These are phyloP conservation scores for Zaprionus bogoriensis DNA, from an alignment of 2,888 invertebrate species.

Conservation along the genomic window DNA sequence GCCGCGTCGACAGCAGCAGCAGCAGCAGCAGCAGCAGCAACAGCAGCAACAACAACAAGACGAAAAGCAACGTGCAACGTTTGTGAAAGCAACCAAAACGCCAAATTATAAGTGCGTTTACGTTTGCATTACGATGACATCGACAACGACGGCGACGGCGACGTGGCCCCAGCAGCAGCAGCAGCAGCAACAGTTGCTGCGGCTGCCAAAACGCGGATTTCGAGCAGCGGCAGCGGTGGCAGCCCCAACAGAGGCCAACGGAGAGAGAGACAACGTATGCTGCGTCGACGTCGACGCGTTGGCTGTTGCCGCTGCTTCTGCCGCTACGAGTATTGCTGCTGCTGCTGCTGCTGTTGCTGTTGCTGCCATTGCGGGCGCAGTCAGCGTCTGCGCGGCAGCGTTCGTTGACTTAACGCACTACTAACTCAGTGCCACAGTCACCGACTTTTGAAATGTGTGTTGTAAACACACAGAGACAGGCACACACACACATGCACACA, in stretches of 20 bases:
- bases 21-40: conserved; percentile 14
- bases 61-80: conserved; percentile 60
- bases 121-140: conserved; percentile 63
- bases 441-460: conserved; percentile 79
- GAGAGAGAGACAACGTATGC: conserved; percentile 4
- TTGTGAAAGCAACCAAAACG: conserved; percentile 69
- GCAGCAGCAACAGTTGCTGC: conserved; percentile 3
- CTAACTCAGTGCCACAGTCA: conserved; percentile 83
- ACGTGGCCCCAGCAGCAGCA: background rate
- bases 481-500: conserved; percentile 38
- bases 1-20: conserved; percentile 30
- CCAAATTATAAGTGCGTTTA: conserved; percentile 60
- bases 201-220: conserved; percentile 34
- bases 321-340: conserved; percentile 17
- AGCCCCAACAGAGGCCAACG: conserved; percentile 33
- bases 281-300: conserved; percentile 4
- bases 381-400: conserved; percentile 70
- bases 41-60: conserved; percentile 31
- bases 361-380: conserved; percentile 44
- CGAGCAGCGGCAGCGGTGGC: conserved; percentile 20
- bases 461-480: conserved; percentile 61
- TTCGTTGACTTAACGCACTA: conserved; percentile 81
- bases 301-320: conserved; percentile 13
- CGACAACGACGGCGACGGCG: conserved; percentile 24
- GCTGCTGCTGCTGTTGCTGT: conserved; percentile 23